Percentiles rank a stretch among this genome's conserved stretches.
Conservation (phyloP, 2,888 invertebrate genomes). For the Onthophagus sagittarius region DNA sequence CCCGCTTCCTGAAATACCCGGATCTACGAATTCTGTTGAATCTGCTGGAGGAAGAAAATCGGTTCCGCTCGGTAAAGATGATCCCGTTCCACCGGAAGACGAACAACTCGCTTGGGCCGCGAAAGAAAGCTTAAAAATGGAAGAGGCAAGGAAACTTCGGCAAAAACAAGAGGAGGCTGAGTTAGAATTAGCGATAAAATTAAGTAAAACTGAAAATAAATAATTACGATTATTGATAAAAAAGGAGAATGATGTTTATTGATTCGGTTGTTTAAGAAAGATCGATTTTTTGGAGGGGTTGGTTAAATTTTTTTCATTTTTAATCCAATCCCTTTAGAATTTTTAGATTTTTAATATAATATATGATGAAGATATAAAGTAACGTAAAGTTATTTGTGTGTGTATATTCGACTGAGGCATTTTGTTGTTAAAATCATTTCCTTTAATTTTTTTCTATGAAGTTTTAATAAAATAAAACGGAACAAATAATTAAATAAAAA, state of each 20-base stretch:
- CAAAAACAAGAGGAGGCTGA: constrained; percentile 67
- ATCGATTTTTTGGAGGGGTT: constrained; percentile 1
- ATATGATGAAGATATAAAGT: neutral
- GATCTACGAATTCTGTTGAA: constrained; percentile 33
- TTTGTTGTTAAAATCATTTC: neutral
- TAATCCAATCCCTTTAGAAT: neutral
- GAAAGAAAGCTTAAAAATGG: constrained; percentile 61
- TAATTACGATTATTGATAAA: neutral
- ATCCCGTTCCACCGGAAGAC: constrained; percentile 55
- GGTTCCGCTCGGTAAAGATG: constrained; percentile 34
- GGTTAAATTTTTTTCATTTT: neutral
- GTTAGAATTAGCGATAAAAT: constrained; percentile 65
- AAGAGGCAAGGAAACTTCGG: constrained; percentile 58
- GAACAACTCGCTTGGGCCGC: constrained; percentile 73
- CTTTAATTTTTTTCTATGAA: too few species aligned
- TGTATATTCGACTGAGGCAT: constrained; percentile 16
- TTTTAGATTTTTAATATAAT: neutral
- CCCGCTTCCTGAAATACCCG: constrained; percentile 36
- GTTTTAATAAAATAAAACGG: neutral
- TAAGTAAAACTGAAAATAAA: constrained; percentile 56
- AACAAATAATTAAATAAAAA: constrained; percentile 17
- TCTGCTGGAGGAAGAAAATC: constrained; percentile 42
- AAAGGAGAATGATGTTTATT: neutral
- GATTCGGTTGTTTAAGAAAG: neutral
- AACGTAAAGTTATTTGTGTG: constrained; percentile 3